phyloP scores from a whole-genome alignment of 2,888 invertebrate genomes.

The Ernsta delagoae region DNA sequence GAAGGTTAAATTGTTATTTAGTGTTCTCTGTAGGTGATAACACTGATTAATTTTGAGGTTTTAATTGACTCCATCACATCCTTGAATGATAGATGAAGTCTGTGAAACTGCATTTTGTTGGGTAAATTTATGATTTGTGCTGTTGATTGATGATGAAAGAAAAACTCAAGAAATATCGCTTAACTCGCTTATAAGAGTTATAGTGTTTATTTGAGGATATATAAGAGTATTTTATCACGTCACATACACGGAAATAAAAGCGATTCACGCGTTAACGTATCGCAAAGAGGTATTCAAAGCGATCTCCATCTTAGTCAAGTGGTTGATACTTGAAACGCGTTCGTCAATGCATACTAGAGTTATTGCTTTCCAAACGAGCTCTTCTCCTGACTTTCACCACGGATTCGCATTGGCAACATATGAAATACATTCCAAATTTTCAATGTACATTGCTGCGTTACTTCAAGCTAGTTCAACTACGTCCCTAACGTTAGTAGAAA shows the following conservation, averaged over 20 bases:
- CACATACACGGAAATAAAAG: background rate
- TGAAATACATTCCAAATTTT: background rate
- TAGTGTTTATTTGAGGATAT: background rate
- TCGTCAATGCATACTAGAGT: slow-evolving; percentile 74
- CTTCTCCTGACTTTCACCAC: slow-evolving; percentile 54
- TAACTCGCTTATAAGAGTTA: too few relatives aligned
- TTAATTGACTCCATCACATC: too few relatives aligned
- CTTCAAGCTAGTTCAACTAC: background rate
- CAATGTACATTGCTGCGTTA: slow-evolving; percentile 40
- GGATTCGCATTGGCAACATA: slow-evolving; percentile 3
- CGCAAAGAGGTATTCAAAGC: slow-evolving; percentile 47
- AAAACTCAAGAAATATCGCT: too few relatives aligned
- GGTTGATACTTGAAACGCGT: slow-evolving; percentile 71
- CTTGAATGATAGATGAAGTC: too few relatives aligned
- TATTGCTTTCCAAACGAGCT: slow-evolving; percentile 67
- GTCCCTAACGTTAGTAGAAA: slow-evolving; percentile 36
- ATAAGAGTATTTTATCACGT: background rate
- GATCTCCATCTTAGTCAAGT: slow-evolving; percentile 69
- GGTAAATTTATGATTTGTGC: too few relatives aligned
- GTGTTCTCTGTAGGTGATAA: too few relatives aligned
- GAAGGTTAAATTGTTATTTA: too few relatives aligned
- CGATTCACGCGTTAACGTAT: background rate
- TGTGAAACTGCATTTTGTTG: too few relatives aligned
- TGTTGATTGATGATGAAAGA: too few relatives aligned
- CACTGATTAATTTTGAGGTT: too few relatives aligned